Conservation (phyloP, 1,140 invertebrate species). For the Lethrus apterus region DNA sequence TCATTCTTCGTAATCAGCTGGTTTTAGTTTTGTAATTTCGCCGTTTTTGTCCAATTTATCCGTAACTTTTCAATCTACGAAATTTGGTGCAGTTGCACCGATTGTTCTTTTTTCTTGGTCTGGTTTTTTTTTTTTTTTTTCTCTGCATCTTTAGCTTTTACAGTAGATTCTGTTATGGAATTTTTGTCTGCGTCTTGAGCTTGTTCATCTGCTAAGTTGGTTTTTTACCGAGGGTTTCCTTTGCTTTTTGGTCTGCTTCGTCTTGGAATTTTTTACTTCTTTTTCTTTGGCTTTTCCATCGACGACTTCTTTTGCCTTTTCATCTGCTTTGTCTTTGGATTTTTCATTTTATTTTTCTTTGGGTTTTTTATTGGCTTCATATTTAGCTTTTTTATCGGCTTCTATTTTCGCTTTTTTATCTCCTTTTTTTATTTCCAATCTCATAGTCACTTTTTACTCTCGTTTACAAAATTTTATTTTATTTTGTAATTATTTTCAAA, state of each 20-base stretch:
- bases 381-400: constrained; percentile 14
- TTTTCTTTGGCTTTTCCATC: constrained; percentile 19
- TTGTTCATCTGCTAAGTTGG: constrained; percentile 18
- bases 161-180: constrained; percentile 14
- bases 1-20: no score
- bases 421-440: constrained; percentile 21
- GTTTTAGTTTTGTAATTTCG: no score
- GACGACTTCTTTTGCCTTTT: constrained; percentile 7
- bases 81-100: no score
- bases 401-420: constrained; percentile 16
- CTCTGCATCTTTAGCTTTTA: constrained; percentile 20
- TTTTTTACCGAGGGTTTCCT: constrained; percentile 16
- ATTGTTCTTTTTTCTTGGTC: constrained; percentile 18
- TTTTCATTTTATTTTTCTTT: no score
- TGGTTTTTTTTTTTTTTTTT: constrained; percentile 23
- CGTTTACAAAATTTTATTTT: no score
- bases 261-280: constrained; percentile 16
- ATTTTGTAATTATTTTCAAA: no score
- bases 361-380: constrained; percentile 12
- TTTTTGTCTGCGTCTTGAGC: constrained; percentile 17
- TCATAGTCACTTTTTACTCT: no score
- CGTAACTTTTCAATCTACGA: no score
- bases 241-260: constrained; percentile 17
- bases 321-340: no score
- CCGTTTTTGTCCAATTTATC: no score